Conservation (phyloP, 2,113 vertebrate species). For the Pterocles orientalis region DNA sequence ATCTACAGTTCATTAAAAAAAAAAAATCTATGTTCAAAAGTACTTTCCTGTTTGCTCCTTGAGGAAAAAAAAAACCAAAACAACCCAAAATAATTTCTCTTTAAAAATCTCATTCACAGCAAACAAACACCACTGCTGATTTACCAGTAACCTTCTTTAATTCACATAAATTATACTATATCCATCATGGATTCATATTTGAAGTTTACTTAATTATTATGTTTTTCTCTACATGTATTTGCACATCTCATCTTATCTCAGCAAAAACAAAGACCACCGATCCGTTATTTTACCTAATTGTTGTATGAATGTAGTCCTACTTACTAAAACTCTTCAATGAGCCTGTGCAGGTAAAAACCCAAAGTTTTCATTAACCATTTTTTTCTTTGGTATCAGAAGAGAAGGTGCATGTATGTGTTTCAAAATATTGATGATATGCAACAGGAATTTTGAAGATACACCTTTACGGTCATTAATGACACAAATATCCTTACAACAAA, state of each 20-base stretch:
- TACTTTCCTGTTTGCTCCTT: not conserved
- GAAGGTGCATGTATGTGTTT: accelerated
- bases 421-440: not conserved
- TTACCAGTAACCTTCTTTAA: slow-evolving; percentile 32
- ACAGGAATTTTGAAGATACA: not conserved
- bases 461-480: not conserved
- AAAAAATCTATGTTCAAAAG: not conserved
- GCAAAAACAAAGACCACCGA: not conserved
- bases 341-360: not conserved
- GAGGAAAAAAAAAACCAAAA: not conserved
- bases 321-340: not conserved
- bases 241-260: not conserved
- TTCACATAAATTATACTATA: not conserved
- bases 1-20: not conserved
- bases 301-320: not conserved
- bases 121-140: not conserved
- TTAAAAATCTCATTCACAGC: not conserved
- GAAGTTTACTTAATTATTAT: not conserved
- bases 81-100: not conserved
- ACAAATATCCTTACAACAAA: not conserved
- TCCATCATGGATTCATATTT: not conserved
- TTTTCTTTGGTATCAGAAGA: slow-evolving; percentile 1
- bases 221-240: not conserved
- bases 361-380: not conserved
- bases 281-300: not conserved